Conservation (phyloP, 2,113 vertebrate species). For the Proterorhinus semilunaris region DNA sequence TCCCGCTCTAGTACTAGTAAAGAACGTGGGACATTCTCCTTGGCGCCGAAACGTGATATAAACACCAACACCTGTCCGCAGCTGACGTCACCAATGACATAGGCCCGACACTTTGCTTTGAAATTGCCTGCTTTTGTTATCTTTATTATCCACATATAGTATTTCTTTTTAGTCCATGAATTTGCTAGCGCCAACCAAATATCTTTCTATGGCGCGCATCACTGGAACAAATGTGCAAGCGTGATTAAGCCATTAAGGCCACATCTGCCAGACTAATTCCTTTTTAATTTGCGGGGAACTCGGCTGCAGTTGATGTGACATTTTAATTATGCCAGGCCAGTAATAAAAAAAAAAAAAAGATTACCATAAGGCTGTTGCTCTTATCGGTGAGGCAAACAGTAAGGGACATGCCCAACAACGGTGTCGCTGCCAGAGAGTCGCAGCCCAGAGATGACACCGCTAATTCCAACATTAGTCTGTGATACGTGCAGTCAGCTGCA, state of each 20-base stretch:
- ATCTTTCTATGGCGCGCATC: slow-evolving; percentile 54
- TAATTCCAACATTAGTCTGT: slow-evolving; percentile 13
- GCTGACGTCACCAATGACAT: too few species aligned
- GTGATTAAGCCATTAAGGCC: slow-evolving; percentile 75
- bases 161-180: slow-evolving; percentile 23
- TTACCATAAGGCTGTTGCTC: slow-evolving; percentile 39
- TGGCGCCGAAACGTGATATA: too few species aligned
- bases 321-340: slow-evolving; percentile 69
- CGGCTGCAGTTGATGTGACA: slow-evolving; percentile 62
- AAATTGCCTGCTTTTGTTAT: too few species aligned
- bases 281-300: slow-evolving; percentile 71
- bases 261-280: slow-evolving; percentile 76
- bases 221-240: slow-evolving; percentile 61
- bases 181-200: slow-evolving; percentile 35
- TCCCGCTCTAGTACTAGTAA: too few species aligned
- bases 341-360: slow-evolving; percentile 62
- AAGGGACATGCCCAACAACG: slow-evolving; percentile 11
- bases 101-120: too few species aligned
- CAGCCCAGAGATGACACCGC: slow-evolving; percentile 23
- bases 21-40: too few species aligned
- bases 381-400: slow-evolving; percentile 32
- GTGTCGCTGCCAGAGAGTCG: slow-evolving; percentile 15
- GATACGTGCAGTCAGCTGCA: background rate
- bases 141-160: slow-evolving; percentile 23
- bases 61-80: too few species aligned